Conservation (phyloP, 2,113 vertebrate genomes). For the Etia nguti region DNA sequence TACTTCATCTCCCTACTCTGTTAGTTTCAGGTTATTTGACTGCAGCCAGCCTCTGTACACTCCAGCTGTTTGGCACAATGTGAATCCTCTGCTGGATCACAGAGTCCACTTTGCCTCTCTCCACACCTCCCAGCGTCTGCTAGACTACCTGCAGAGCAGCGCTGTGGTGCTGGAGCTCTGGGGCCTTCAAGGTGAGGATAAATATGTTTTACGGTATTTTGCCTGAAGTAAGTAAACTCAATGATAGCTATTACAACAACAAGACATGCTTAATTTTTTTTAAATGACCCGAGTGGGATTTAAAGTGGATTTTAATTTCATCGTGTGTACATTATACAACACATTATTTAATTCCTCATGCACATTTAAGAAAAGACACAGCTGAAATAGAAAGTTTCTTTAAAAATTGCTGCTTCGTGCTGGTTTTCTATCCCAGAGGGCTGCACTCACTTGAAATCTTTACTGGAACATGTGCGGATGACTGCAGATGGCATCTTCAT, state of each 20-base stretch:
- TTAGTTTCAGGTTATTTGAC: constrained; percentile 81
- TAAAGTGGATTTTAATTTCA: background rate
- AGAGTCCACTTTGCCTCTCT: constrained; percentile 73
- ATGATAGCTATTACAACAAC: background rate
- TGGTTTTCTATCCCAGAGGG: constrained; percentile 68
- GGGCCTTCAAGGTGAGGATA: constrained; percentile 82
- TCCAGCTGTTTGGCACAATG: constrained; percentile 77
- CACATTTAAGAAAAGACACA: background rate
- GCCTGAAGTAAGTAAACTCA: background rate
- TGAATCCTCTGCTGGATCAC: constrained; percentile 80
- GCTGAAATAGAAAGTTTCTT: background rate
- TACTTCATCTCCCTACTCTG: background rate
- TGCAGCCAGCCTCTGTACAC: constrained; percentile 74
- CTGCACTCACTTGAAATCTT: constrained; percentile 65
- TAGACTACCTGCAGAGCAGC: constrained; percentile 82
- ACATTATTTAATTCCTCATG: background rate
- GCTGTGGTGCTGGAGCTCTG: constrained; percentile 86
- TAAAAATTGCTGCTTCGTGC: background rate
- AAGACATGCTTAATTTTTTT: background rate
- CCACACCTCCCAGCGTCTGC: constrained; percentile 73
- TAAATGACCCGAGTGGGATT: background rate
- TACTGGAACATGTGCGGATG: constrained; percentile 54
- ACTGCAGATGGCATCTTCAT: constrained; percentile 73
- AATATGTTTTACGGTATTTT: background rate
- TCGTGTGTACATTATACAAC: background rate